These are phyloP conservation scores for Parazoanthus swiftii DNA, from an alignment of 92 coral and sea anemone genomes.

Conservation along the genomic window DNA sequence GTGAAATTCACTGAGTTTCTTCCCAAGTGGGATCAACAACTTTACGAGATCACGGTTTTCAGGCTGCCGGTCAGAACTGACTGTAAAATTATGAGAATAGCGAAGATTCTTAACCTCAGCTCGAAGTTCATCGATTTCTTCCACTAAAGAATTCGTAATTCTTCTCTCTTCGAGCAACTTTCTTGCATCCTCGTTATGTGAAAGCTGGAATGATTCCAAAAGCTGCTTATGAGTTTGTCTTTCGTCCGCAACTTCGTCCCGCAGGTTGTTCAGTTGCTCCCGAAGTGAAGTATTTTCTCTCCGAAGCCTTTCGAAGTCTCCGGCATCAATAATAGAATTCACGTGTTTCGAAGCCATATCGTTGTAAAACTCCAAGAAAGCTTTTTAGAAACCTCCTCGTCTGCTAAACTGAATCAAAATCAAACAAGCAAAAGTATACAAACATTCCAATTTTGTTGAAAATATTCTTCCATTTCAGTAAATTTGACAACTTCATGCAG, in stretches of 20 bases:
- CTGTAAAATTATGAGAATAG: not conserved
- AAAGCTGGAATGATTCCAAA: slow-evolving; percentile 59
- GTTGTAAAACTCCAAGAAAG: not conserved
- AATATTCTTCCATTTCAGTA: not conserved
- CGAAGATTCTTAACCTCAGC: slow-evolving; percentile 57
- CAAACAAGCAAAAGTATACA: not conserved
- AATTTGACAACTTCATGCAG: not conserved
- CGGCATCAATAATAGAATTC: slow-evolving; percentile 52
- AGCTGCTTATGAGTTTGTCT: slow-evolving; percentile 68
- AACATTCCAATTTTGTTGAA: not conserved
- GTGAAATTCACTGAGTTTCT: slow-evolving; percentile 65
- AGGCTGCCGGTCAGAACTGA: not conserved
- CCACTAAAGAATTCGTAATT: slow-evolving; percentile 60
- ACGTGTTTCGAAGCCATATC: slow-evolving; percentile 68
- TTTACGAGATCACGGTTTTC: slow-evolving; percentile 29
- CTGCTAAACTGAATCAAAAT: not conserved
- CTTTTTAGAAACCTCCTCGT: not conserved
- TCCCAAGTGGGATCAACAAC: slow-evolving; percentile 46
- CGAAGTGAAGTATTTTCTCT: slow-evolving; percentile 68
- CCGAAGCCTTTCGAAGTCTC: slow-evolving; percentile 73
- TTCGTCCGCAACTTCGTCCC: slow-evolving; percentile 66
- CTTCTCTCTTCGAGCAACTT: slow-evolving; percentile 61
- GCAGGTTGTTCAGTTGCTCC: slow-evolving; percentile 64
- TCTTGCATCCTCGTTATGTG: slow-evolving; percentile 63
- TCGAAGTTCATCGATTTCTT: slow-evolving; percentile 71